Conservation (phyloP, 2,888 invertebrate genomes). For the Drosophila maculinotata region DNA sequence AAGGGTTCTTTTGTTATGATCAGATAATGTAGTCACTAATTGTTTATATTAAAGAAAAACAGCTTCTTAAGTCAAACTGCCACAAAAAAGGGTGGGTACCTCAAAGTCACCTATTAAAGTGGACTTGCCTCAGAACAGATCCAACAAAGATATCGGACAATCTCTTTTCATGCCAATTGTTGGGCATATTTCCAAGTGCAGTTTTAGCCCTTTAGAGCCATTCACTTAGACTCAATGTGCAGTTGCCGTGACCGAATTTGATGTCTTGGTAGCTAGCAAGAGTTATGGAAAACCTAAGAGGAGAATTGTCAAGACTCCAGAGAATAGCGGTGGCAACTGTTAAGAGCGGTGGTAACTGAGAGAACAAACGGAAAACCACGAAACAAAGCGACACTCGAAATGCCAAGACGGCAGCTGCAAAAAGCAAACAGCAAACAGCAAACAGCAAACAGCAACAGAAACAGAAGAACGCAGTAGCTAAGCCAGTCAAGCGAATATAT, state of each 20-base stretch:
- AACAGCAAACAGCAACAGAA: slow-evolving; percentile 20
- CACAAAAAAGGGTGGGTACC: background rate
- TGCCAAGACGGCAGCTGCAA: slow-evolving; percentile 77
- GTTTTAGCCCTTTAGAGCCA: slow-evolving; percentile 27
- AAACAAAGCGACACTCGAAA: slow-evolving; percentile 74
- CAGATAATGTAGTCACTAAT: background rate
- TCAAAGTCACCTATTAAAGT: background rate
- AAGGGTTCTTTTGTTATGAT: background rate
- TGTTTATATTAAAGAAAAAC: background rate
- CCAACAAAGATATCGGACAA: background rate
- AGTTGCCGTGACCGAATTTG: slow-evolving; percentile 54
- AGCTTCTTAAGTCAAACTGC: background rate
- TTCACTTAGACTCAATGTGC: slow-evolving; percentile 49
- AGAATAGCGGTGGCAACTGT: slow-evolving; percentile 21
- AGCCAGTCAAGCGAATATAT: slow-evolving; percentile 30
- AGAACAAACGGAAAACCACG: slow-evolving; percentile 39
- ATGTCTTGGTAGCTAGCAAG: slow-evolving; percentile 19
- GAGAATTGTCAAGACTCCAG: slow-evolving; percentile 60
- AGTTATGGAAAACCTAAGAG: slow-evolving; percentile 48
- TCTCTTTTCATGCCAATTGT: slow-evolving; percentile 12
- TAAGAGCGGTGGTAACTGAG: slow-evolving; percentile 9
- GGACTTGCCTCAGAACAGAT: background rate
- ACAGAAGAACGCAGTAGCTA: slow-evolving; percentile 26
- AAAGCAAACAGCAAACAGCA: slow-evolving; percentile 14
- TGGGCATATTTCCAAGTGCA: background rate